Base-by-base conservation (phyloP, 1,140 invertebrate species). In the Hyles euphorbiae region DNA sequence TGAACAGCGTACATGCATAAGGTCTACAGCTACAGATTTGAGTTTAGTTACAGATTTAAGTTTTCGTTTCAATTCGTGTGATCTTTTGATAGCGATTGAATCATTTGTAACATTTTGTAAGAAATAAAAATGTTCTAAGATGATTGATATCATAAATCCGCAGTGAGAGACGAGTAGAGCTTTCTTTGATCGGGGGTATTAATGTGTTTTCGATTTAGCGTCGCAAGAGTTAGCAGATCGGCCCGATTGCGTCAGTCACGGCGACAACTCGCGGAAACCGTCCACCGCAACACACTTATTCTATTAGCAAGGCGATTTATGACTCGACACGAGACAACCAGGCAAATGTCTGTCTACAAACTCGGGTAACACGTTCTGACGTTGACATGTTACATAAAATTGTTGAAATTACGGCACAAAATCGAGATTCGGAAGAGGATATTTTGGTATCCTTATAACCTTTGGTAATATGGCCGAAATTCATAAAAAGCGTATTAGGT, bases 141-240 rank as follows among this genome's bases (percentile, higher is more conserved):
- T 40, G 36, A 40, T 40, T 40, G 46, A 8, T 48, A 5, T 10
- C 46, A 48, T 40, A 40, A 85, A 83, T 82, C 70, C 63, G 70
- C 46, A 53, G 65, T 10, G 61, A 70, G 22, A 22, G 65, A 72
- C 36, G 36, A 72, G 67, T 69, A 81, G 68, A 78, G 60, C 69
- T 82, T 67, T 71, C 80, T 83, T 83, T 81, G 80, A 87, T 87
- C 78, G 70, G 74, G 56, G 72, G 74, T 67, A 69, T 81, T 84
- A 78, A 84, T 83, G 72, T 81, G 79, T 82, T 83, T 81, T 81
- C 73, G 61, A 80, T 83, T 78, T 72, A 70, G 71, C 73, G 72
- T 75, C 73, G 68, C 64, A 78, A 83, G 79, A 67, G 60, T 57
- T 59, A n/a, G 67, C 81, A 83, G 81, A 76, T 78, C 67, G 72